Percentiles rank a stretch among this genome's conserved stretches.
These are phyloP conservation scores for Arge pagana DNA, from an alignment of 2,888 invertebrate genomes.

Conservation along the genomic window DNA sequence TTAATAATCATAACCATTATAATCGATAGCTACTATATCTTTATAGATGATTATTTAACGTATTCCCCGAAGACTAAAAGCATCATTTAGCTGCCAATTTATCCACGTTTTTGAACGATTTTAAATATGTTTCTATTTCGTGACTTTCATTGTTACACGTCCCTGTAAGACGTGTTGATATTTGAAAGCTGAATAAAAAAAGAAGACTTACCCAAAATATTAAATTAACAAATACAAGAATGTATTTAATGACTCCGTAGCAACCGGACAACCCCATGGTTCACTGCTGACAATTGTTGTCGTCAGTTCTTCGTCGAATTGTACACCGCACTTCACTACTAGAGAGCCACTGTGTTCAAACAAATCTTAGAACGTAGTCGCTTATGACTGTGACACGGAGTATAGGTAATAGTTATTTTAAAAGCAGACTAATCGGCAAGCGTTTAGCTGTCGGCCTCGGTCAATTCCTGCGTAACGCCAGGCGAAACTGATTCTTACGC, in stretches of 20 bases:
- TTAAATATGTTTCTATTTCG: too few species aligned
- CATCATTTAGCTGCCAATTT: too few species aligned
- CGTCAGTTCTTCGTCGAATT: neutral
- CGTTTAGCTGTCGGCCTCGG: neutral
- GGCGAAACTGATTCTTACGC: neutral
- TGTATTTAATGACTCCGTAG: conserved; percentile 72
- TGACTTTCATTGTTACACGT: too few species aligned
- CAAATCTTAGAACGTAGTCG: too few species aligned
- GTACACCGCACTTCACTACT: conserved; percentile 4
- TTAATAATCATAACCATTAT: too few species aligned
- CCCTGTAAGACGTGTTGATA: too few species aligned
- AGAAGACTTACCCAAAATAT: conserved; percentile 80
- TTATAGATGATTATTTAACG: too few species aligned
- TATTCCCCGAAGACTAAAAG: too few species aligned
- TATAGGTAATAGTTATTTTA: conserved; percentile 9
- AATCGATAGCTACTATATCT: too few species aligned
- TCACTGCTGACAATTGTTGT: too few species aligned
- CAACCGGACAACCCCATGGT: conserved; percentile 72
- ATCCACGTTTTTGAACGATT: too few species aligned
- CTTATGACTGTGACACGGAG: neutral
- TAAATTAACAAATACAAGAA: conserved; percentile 73
- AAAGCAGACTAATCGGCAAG: conserved; percentile 11
- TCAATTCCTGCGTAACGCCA: neutral
- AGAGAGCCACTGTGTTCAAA: neutral
- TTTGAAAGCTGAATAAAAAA: too few species aligned